A percentile compares a stretch with the other conserved stretches of the same genome.
These are phyloP conservation scores for Alexandromys oeconomus DNA, from an alignment of 2,797 vertebrate species.

Conservation along the genomic window DNA sequence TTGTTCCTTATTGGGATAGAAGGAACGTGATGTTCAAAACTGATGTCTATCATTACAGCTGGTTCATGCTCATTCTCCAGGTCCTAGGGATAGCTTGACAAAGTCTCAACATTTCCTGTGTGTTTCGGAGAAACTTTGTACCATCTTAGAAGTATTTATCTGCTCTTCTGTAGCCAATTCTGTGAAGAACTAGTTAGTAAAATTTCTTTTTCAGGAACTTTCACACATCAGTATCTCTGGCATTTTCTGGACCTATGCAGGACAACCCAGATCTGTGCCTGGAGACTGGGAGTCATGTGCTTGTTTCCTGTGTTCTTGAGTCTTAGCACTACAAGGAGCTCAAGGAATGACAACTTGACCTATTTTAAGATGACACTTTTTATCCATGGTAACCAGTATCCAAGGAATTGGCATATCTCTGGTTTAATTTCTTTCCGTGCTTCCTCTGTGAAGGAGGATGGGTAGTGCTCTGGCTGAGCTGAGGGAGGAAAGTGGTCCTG, in stretches of 20 bases:
- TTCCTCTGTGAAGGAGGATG: not conserved
- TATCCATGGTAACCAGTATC: not conserved
- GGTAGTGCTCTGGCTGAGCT: not conserved
- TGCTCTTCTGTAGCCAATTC: not conserved
- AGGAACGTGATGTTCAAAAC: not conserved
- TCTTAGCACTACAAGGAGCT: not conserved
- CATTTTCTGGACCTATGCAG: not conserved
- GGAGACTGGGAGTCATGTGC: not conserved
- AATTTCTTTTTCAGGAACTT: not conserved
- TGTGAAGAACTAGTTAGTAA: not conserved
- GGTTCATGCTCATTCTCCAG: not conserved
- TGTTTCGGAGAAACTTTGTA: not conserved
- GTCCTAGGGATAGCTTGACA: not conserved
- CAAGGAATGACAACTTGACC: not conserved
- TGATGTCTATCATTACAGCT: not conserved
- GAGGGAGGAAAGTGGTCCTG: not conserved
- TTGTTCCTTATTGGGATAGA: not conserved
- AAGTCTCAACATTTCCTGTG: not conserved
- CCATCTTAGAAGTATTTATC: not conserved
- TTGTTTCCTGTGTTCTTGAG: not conserved
- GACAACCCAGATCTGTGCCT: not conserved
- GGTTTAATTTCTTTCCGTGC: conserved; percentile 5
- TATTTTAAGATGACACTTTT: not conserved
- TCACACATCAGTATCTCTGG: not conserved
- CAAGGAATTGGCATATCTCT: not conserved